A percentile compares a stretch with the other conserved stretches of the same genome.
phyloP scores from a whole-genome alignment of 2,113 vertebrate genomes.

The Neogobius melanostomus region DNA sequence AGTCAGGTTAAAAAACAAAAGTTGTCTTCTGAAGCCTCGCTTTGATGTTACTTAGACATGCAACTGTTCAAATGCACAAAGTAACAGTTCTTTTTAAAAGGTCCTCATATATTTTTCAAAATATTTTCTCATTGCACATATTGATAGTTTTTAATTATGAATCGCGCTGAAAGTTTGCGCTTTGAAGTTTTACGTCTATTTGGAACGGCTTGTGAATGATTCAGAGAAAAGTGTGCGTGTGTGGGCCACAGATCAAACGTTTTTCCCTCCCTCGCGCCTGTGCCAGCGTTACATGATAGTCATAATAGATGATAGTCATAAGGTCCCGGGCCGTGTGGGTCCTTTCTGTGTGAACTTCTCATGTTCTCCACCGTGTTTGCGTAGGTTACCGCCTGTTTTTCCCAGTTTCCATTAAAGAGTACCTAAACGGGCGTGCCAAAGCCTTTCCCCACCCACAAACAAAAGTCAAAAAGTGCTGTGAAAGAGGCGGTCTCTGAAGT shows the following conservation, averaged over 20 bases:
- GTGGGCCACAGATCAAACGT: constrained; percentile 52
- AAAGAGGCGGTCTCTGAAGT: too few species aligned
- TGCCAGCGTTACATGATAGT: constrained; percentile 36
- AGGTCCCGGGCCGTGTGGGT: too few species aligned
- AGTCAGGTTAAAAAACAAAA: background rate
- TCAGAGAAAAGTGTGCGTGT: constrained; percentile 35
- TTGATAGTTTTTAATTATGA: constrained; percentile 53
- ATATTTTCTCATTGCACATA: constrained; percentile 16
- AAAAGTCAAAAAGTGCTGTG: too few species aligned
- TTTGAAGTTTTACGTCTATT: constrained; percentile 61
- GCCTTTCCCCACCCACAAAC: too few species aligned
- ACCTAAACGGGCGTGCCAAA: too few species aligned
- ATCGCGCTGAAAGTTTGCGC: constrained; percentile 52
- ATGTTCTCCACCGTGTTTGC: too few species aligned
- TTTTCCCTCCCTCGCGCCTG: constrained; percentile 15
- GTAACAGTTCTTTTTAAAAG: constrained; percentile 5
- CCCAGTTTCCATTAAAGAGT: too few species aligned
- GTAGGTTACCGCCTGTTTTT: too few species aligned
- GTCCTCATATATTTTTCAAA: background rate
- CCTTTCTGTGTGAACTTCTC: too few species aligned
- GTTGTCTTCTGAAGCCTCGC: background rate
- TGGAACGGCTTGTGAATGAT: constrained; percentile 36
- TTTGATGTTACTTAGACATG: background rate
- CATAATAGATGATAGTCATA: constrained; percentile 13
- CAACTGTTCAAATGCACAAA: background rate